A percentile compares a stretch with the other conserved stretches of the same genome.
phyloP scores from a whole-genome alignment of 2,797 vertebrate species.

The Sciaenops ocellatus region DNA sequence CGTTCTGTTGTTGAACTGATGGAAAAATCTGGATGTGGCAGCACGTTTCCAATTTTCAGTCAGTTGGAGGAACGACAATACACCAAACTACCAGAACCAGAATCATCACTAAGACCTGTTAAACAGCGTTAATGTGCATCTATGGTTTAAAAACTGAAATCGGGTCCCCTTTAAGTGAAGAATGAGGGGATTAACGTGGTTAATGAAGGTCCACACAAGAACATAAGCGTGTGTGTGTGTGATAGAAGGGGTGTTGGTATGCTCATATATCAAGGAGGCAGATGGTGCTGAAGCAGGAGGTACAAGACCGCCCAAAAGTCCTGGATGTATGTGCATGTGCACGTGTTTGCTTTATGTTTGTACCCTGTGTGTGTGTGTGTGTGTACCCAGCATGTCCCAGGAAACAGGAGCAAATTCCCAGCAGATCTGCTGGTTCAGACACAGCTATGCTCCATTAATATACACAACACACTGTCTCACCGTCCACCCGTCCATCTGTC shows the following conservation, averaged over 20 bases:
- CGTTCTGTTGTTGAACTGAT: background rate
- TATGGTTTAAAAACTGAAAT: background rate
- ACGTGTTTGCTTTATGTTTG: conserved; percentile 14
- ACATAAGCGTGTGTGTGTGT: conserved; percentile 1
- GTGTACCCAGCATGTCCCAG: conserved; percentile 72
- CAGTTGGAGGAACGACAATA: background rate
- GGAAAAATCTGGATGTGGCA: background rate
- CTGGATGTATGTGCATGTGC: conserved; percentile 20
- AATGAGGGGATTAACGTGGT: background rate
- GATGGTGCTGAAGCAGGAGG: conserved; percentile 73
- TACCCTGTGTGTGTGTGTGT: conserved; percentile 11
- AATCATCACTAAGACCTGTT: background rate
- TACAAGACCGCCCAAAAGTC: conserved; percentile 42
- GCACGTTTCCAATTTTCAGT: background rate
- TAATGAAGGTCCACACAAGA: background rate
- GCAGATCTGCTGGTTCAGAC: conserved; percentile 77
- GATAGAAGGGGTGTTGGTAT: background rate
- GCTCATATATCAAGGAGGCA: conserved; percentile 53
- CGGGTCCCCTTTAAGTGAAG: background rate
- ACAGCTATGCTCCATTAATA: conserved; percentile 42
- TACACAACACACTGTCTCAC: conserved; percentile 27
- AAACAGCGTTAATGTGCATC: background rate
- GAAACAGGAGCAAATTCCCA: conserved; percentile 83
- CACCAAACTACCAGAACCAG: background rate
- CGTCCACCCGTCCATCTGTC: conserved; percentile 55